These are phyloP conservation scores for Corythornis vintsioides DNA, from an alignment of 2,113 vertebrate genomes.

Conservation along the genomic window DNA sequence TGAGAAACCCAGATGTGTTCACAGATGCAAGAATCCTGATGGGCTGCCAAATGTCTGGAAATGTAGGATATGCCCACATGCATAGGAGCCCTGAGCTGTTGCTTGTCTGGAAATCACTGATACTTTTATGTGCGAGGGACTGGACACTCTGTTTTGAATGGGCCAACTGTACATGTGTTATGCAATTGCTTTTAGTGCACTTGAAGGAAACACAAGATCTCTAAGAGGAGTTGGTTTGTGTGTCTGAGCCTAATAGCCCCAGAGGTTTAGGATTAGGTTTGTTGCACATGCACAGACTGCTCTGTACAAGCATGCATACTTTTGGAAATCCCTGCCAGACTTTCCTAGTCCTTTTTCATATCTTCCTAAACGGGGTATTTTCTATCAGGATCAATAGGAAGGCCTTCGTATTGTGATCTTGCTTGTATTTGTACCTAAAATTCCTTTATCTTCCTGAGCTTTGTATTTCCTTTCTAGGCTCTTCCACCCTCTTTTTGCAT, in stretches of 20 bases:
- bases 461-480: neutral
- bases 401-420: neutral
- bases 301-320: neutral
- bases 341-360: neutral
- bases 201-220: neutral
- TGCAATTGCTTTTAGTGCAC: neutral
- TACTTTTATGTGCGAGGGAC: neutral
- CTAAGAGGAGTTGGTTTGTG: neutral
- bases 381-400: neutral
- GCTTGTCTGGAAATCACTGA: neutral
- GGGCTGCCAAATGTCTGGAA: slow-evolving; percentile 43
- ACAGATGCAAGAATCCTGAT: slow-evolving; percentile 36
- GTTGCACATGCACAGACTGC: neutral
- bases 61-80: slow-evolving; percentile 35
- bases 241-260: neutral
- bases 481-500: neutral
- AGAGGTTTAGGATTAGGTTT: neutral
- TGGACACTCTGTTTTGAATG: neutral
- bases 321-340: neutral
- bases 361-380: neutral
- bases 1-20: slow-evolving; percentile 40
- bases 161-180: neutral
- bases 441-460: neutral
- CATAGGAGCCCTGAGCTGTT: neutral
- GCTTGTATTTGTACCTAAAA: neutral